Evolutionary conservation across 2,888 invertebrate genomes (phyloP).

Genomic region (Cloeon dipterum): DNA sequence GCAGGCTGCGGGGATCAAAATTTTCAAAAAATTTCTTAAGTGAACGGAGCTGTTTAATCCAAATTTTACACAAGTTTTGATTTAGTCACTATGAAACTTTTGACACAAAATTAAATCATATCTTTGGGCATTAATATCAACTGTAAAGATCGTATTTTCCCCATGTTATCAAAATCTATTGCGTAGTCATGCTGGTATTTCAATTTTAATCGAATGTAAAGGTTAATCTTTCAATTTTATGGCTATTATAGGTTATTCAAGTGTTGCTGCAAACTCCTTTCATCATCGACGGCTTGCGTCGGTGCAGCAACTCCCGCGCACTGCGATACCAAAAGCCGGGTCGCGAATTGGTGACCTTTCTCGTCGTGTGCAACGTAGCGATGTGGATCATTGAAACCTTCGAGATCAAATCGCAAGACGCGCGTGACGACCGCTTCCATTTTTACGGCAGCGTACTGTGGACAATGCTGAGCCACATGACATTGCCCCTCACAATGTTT

Average conservation of each 20-base stretch:
- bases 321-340: conserved; percentile 45
- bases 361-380: conserved; percentile 49
- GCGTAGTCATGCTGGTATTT: no score
- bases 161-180: no score
- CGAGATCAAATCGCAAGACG: conserved; percentile 29
- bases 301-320: conserved; percentile 40
- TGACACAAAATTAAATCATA: no score
- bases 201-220: no score
- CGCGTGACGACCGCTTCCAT: conserved; percentile 30
- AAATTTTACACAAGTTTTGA: no score
- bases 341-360: conserved; percentile 48
- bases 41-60: no score
- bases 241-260: conserved; percentile 35
- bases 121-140: no score
- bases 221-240: no score
- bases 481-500: conserved; percentile 50
- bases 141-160: no score
- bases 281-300: conserved; percentile 45
- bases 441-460: conserved; percentile 46
- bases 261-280: conserved; percentile 49
- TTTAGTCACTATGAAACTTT: no score
- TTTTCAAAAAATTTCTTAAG: no score
- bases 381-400: conserved; percentile 58
- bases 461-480: conserved; percentile 48
- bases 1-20: no score